These are phyloP conservation scores for Haliclona indistincta DNA, from an alignment of 37 sponge, comb jelly and placozoan genomes.

Conservation along the genomic window DNA sequence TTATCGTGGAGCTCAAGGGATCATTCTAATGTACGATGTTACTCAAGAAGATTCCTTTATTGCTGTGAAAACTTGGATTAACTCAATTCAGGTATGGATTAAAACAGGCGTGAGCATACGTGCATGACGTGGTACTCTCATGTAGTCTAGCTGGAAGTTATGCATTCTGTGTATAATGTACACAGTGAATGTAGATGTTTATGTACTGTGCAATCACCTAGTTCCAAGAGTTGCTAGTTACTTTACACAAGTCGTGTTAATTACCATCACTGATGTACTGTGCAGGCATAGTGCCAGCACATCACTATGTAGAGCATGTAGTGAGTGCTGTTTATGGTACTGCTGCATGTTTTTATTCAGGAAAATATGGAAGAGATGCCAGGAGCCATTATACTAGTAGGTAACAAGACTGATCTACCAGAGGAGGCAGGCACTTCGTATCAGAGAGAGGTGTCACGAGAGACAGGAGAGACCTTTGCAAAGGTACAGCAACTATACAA, in stretches of 20 bases:
- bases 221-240: background rate
- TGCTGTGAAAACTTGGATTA: constrained; percentile 78
- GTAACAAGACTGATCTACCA: constrained; percentile 67
- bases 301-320: background rate
- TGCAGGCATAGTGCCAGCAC: no score
- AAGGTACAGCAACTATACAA: constrained; percentile 22
- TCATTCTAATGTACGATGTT: constrained; percentile 82
- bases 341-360: background rate
- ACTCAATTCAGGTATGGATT: constrained; percentile 63
- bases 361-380: constrained; percentile 53
- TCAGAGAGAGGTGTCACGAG: constrained; percentile 62
- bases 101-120: background rate
- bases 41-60: constrained; percentile 77
- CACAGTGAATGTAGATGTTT: no score
- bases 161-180: background rate
- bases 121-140: background rate
- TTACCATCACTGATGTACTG: no score
- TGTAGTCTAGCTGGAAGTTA: background rate
- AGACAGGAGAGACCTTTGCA: constrained; percentile 70
- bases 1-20: constrained; percentile 75
- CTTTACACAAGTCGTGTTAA: no score
- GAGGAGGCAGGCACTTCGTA: no score
- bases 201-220: background rate
- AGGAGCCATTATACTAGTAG: constrained; percentile 53
- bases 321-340: background rate